phyloP scores from a whole-genome alignment of 2,888 invertebrate genomes.

The Melieria picta region DNA sequence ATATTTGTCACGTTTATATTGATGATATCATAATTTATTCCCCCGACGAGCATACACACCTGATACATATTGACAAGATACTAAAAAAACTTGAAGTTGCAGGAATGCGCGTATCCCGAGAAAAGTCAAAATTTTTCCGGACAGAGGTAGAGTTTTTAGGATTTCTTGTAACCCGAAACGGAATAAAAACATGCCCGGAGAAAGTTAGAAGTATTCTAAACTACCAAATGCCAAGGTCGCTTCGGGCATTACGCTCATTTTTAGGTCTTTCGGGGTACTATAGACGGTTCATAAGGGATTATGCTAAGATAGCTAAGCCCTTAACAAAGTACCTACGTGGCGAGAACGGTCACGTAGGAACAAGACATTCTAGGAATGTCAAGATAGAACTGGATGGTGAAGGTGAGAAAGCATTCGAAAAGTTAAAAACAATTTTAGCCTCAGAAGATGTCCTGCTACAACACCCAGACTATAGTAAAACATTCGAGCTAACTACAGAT shows the following conservation, averaged over 20 bases:
- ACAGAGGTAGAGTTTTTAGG: slow-evolving; percentile 26
- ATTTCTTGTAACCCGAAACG: slow-evolving; percentile 15
- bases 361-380: slow-evolving; percentile 32
- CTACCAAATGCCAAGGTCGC: slow-evolving; percentile 3
- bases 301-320: slow-evolving; percentile 12
- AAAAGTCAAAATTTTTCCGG: neutral
- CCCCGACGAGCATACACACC: neutral
- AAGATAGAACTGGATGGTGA: slow-evolving; percentile 28
- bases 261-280: slow-evolving; percentile 3
- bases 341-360: neutral
- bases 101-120: slow-evolving; percentile 15
- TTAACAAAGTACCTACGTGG: slow-evolving; percentile 3
- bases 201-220: neutral
- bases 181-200: slow-evolving; percentile 5
- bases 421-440: slow-evolving; percentile 25
- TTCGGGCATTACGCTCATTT: slow-evolving; percentile 11
- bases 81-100: slow-evolving; percentile 12
- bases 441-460: no score
- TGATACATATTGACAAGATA: slow-evolving; percentile 16
- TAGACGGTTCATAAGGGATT: neutral
- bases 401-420: slow-evolving; percentile 29
- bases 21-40: slow-evolving; percentile 16
- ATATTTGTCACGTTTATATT: slow-evolving; percentile 27
- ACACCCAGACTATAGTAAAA: no score
- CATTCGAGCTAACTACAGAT: no score